Base-by-base conservation (phyloP, 2,113 vertebrate genomes). In the Malurus elegans region DNA sequence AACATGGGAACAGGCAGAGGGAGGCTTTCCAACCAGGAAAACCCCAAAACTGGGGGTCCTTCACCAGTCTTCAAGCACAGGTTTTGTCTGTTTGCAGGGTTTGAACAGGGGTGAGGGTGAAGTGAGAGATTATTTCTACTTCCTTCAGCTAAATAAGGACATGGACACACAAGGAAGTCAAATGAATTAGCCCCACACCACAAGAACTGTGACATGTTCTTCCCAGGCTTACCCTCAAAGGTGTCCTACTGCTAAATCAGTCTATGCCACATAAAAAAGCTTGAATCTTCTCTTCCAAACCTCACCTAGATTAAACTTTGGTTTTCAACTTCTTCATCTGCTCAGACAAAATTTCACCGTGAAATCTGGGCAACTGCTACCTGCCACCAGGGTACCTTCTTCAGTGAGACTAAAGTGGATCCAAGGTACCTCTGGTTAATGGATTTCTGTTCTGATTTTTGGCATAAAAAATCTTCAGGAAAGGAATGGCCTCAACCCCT, bases 1-100 rank as follows among this genome's bases (percentile, higher is more conserved):
- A 31, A 31, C 1, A 25, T 0, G 1, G 61, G 45, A 0, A 45
- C 10, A 15, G n/a, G 42, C 31, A 65, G 24, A 19, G 54, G 2
- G 1, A 34, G n/a, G 76, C 15, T 54, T 74, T 74, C n/a, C 60
- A 74, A 24, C 6, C 12, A 53, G 64, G 28, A 78, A 45, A 69
- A 12, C 2, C 26, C 47, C 73, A 4, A 19, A 73, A 31, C 56
- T 3, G 24, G 7, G 54, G 9, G 1, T 15, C 23, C 58, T 45
- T 26, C 85, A 62, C 14, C 18, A 34, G 8, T 42, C 83, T 66
- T 31, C 57, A 57, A 61, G 50, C 32, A n/a, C 31, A 38, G 56
- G 12, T 28, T 66, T 0, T 53, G 45, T 16, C 54, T 88, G 1
- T 8, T 10, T 20, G 40, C 58, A 72, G 51, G 20, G 48, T 75